A percentile compares a stretch with the other conserved stretches of the same genome.
phyloP scores from a whole-genome alignment of 2,113 vertebrate species.

The Glaucidium brasilianum region DNA sequence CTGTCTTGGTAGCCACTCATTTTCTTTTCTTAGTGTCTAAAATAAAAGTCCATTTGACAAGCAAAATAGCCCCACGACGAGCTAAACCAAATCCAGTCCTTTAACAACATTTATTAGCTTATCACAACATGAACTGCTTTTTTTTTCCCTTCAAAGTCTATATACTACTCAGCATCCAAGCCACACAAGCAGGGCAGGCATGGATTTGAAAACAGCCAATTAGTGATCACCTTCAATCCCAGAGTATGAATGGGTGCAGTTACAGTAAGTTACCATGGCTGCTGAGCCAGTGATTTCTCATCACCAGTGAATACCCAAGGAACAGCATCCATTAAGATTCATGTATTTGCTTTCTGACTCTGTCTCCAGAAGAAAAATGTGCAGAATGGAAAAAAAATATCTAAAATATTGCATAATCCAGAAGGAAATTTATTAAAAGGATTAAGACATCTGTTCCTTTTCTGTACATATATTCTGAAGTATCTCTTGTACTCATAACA shows the following conservation, averaged over 20 bases:
- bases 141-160: not conserved
- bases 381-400: not conserved
- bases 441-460: not conserved
- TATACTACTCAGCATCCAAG: not conserved
- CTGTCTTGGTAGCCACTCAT: not conserved
- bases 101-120: not conserved
- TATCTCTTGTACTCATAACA: not conserved
- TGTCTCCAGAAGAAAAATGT: not conserved
- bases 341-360: not conserved
- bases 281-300: not conserved
- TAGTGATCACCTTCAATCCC: not conserved
- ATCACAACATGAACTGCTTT: not conserved
- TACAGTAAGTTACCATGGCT: not conserved
- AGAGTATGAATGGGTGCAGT: not conserved
- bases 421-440: not conserved
- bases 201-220: not conserved
- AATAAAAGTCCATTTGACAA: not conserved
- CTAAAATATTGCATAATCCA: not conserved
- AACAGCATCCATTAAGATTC: not conserved
- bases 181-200: not conserved
- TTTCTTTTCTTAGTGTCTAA: not conserved
- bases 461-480: not conserved
- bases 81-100: not conserved
- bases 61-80: not conserved
- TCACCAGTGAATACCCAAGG: not conserved